Percentiles rank a stretch among this genome's conserved stretches.
These are phyloP conservation scores for Gymnodraco acuticeps DNA, from an alignment of 2,797 vertebrate species.

Conservation along the genomic window DNA sequence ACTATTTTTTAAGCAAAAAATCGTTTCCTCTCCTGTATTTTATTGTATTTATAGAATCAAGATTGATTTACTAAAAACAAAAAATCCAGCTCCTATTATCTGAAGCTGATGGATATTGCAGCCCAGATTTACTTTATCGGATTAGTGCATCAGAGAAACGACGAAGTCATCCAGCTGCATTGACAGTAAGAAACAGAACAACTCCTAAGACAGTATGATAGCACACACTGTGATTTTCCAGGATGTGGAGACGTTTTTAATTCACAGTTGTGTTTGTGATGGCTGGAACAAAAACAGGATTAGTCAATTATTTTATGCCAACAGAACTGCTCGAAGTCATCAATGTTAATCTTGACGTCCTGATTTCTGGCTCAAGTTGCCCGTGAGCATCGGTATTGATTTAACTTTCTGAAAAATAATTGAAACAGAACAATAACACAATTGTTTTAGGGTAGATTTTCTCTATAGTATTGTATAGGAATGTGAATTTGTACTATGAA, in stretches of 20 bases:
- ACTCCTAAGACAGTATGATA: slow-evolving; percentile 21
- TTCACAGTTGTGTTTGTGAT: slow-evolving; percentile 24
- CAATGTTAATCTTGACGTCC: neutral
- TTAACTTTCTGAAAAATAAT: neutral
- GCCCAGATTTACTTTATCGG: no score
- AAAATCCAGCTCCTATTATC: no score
- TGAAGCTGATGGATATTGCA: no score
- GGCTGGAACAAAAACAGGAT: slow-evolving; percentile 16
- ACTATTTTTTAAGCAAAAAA: no score
- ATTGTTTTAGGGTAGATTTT: no score
- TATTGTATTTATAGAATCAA: no score
- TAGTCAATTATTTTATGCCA: slow-evolving; percentile 9
- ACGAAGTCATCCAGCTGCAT: slow-evolving; percentile 18
- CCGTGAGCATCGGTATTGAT: neutral
- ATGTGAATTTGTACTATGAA: no score
- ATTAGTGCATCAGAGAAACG: neutral
- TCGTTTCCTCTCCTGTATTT: no score
- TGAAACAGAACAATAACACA: neutral
- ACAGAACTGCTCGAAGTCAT: neutral
- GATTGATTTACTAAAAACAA: no score
- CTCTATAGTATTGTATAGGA: no score
- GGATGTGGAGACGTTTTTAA: slow-evolving; percentile 19
- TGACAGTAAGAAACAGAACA: slow-evolving; percentile 29
- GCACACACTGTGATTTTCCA: slow-evolving; percentile 24
- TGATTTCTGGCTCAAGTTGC: neutral